Evolutionary conservation across 2,888 invertebrate genomes (phyloP), one percentile per base, ranked within the genome.

Genomic region (Ochropleura leucogaster): DNA sequence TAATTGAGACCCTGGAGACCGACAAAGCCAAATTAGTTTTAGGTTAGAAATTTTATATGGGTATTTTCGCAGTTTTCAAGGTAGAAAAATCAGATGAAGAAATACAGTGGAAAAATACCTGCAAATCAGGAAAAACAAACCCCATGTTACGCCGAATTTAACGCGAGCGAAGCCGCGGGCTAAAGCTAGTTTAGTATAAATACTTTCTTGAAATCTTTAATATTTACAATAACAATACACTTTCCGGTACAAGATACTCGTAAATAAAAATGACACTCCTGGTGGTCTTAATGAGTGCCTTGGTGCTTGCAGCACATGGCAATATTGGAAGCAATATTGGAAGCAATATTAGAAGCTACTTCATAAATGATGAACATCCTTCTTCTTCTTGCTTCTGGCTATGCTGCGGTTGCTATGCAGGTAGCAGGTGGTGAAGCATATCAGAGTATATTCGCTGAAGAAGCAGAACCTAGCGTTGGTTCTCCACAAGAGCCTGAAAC

Each of bases 221-320:
- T 30, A 30, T 46, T 63, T 68, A 44, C 18, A 63, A 40, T 40
- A 4, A 18, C 30, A 18, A 71, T 70, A 44, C 30, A 51, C 51
- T 44, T 30, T 53, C 30, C 1, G 1, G 10, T 44, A 44, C 30
- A 18, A 51, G 10, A 44, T 20, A n/a, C 16, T 20, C 9, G 12
- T 40, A 20, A 6, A 8, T 12, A 16, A 77, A 76, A 47, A 73
- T 64, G 51, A 76, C 76, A 51, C 14, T 64, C 10, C 40, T 76
- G 14, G 0, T 73, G 6, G 20, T 76, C 20, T 53, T 76, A 9
- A 3, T 51, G 18, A 40, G 51, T 76, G 46, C 46, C 1, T 76
- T 73, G 49, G 59, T 49, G 59, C 60, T 74, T 46, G 65, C 42
- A 20, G 77, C 65, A 42, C 46, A 47, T 3, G 46, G 77, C 1